phyloP scores from a whole-genome alignment of 2,113 vertebrate genomes.

The Redunca redunca region DNA sequence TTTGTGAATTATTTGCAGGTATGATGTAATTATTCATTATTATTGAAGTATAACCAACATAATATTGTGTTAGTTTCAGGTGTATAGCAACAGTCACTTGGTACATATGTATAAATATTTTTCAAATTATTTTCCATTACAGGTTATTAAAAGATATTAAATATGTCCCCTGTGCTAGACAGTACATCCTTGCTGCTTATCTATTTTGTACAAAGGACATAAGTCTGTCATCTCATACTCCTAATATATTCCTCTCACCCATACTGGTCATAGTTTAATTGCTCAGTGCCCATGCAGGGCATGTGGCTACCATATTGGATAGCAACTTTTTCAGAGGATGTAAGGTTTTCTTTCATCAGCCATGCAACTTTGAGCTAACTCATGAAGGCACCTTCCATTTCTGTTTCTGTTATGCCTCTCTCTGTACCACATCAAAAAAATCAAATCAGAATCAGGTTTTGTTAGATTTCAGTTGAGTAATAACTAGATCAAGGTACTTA shows the following conservation, averaged over 20 bases:
- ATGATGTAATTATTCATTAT: not conserved
- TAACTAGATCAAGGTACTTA: not conserved
- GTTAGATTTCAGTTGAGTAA: not conserved
- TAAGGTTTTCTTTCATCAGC: not conserved
- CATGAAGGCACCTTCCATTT: not conserved
- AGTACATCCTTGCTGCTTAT: too few species aligned
- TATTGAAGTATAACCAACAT: not conserved
- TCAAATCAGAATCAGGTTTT: not conserved
- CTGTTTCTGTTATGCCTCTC: not conserved
- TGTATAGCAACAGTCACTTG: not conserved
- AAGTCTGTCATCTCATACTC: not conserved
- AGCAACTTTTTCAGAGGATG: not conserved
- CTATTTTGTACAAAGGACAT: not conserved
- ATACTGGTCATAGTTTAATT: not conserved
- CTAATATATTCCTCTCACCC: not conserved
- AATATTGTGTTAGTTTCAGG: not conserved
- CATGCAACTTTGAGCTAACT: not conserved
- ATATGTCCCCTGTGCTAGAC: not conserved
- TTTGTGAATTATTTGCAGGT: not conserved
- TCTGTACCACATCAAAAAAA: not conserved
- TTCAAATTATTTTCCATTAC: not conserved
- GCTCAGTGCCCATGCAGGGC: not conserved
- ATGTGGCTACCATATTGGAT: too few species aligned
- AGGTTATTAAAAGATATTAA: not conserved
- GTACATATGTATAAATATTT: not conserved